Evolutionary conservation across 2,113 vertebrate species (phyloP).

Genomic region (Psilopogon haemacephalus): DNA sequence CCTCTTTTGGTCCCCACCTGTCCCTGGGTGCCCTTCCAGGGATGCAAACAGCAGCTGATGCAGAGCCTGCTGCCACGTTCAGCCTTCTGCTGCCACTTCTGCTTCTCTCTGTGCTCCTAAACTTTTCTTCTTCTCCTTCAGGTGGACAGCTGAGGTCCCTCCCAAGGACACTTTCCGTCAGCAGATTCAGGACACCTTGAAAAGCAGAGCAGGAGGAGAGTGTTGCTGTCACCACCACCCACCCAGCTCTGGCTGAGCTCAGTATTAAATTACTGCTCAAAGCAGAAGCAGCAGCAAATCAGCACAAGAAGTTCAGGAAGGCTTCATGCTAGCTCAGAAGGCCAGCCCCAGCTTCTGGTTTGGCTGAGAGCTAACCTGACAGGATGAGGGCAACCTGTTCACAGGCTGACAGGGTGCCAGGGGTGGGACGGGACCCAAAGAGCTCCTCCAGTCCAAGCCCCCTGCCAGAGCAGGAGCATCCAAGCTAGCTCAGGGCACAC

Average conservation of each 20-base stretch:
- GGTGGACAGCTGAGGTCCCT: neutral
- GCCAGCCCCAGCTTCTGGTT: neutral
- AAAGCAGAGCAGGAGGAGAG: neutral
- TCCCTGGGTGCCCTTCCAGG: neutral
- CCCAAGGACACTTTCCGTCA: neutral
- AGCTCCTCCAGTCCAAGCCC: too few species aligned
- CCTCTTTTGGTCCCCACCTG: neutral
- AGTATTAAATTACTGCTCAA: conserved; percentile 20
- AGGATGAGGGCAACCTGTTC: too few species aligned
- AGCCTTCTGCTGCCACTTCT: neutral
- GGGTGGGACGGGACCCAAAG: too few species aligned
- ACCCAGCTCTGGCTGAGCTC: neutral
- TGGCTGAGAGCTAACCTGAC: neutral
- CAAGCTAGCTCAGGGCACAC: too few species aligned
- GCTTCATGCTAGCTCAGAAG: neutral
- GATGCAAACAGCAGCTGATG: neutral
- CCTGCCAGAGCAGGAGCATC: too few species aligned
- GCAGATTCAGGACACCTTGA: neutral
- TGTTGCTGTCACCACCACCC: neutral
- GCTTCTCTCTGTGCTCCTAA: neutral
- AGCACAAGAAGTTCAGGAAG: neutral
- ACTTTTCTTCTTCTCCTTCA: neutral
- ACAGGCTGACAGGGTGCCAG: too few species aligned
- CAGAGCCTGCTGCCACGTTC: neutral
- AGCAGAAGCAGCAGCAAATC: neutral